Evolutionary conservation across 2,888 invertebrate genomes (phyloP).

Genomic region (Eristalis intricaria): DNA sequence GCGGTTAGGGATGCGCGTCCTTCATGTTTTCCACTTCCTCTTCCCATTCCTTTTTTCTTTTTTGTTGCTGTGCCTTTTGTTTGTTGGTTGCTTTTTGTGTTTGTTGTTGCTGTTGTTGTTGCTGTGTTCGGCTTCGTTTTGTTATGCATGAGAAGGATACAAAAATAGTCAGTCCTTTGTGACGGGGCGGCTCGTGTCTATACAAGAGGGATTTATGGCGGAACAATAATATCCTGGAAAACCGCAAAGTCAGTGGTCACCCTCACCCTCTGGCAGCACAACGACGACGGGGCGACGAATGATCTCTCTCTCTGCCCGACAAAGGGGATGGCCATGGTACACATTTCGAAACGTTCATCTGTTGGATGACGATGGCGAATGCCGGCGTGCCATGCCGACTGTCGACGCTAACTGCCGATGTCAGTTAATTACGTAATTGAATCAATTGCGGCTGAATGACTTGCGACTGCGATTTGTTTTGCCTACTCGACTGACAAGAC

Average conservation of each 20-base stretch:
- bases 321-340: constrained; percentile 47
- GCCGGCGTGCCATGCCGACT: constrained; percentile 17
- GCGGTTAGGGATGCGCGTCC: constrained; percentile 42
- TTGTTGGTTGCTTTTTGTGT: background rate
- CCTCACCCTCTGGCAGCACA: constrained; percentile 18
- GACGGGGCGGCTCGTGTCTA: background rate
- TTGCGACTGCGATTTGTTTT: constrained; percentile 65
- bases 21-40: background rate
- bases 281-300: constrained; percentile 1
- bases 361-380: constrained; percentile 26
- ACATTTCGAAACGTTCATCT: constrained; percentile 64
- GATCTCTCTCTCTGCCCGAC: constrained; percentile 55
- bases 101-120: background rate
- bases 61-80: background rate
- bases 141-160: constrained; percentile 56
- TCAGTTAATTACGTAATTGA: constrained; percentile 72
- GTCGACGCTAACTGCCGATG: constrained; percentile 63
- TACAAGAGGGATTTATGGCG: constrained; percentile 61
- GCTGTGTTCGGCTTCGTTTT: constrained; percentile 27
- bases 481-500: constrained; percentile 6
- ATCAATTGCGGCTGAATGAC: constrained; percentile 70
- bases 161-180: constrained; percentile 27
- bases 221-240: constrained; percentile 65
- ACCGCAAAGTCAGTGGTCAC: constrained; percentile 64
- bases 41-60: constrained; percentile 14